These are phyloP conservation scores for Mesembrinibis cayennensis DNA, from an alignment of 2,113 vertebrate species.

Conservation along the genomic window DNA sequence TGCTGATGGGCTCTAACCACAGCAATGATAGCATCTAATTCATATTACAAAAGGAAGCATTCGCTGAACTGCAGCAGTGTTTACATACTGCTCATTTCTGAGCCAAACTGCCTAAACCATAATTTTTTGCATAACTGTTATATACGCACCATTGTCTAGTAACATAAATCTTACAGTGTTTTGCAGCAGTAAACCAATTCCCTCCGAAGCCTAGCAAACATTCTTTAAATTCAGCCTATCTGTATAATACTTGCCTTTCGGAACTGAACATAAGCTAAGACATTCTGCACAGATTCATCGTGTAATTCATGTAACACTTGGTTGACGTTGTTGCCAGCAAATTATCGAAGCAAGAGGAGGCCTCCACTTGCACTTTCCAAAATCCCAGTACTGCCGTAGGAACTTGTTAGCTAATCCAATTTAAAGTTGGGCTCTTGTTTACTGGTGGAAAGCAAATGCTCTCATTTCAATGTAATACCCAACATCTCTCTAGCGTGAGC, in stretches of 20 bases:
- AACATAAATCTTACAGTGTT: background rate
- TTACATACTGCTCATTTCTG: background rate
- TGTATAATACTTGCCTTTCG: background rate
- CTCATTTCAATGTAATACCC: background rate
- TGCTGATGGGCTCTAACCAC: background rate
- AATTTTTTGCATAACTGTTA: background rate
- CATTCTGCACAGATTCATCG: background rate
- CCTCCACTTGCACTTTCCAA: background rate
- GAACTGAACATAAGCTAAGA: background rate
- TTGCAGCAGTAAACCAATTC: background rate
- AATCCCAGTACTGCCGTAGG: background rate
- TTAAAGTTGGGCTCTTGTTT: background rate
- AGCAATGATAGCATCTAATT: background rate
- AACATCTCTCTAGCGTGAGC: background rate
- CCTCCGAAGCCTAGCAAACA: background rate
- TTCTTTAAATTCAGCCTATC: background rate
- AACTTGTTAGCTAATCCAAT: background rate
- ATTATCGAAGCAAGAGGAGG: background rate
- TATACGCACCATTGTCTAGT: background rate
- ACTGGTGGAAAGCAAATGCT: background rate
- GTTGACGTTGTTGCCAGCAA: background rate
- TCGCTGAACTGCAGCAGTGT: background rate
- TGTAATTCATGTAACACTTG: background rate
- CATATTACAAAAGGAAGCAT: background rate
- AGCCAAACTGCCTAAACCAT: background rate